phyloP scores from a whole-genome alignment of 1,140 invertebrate species.

The Micrasema longulum region DNA sequence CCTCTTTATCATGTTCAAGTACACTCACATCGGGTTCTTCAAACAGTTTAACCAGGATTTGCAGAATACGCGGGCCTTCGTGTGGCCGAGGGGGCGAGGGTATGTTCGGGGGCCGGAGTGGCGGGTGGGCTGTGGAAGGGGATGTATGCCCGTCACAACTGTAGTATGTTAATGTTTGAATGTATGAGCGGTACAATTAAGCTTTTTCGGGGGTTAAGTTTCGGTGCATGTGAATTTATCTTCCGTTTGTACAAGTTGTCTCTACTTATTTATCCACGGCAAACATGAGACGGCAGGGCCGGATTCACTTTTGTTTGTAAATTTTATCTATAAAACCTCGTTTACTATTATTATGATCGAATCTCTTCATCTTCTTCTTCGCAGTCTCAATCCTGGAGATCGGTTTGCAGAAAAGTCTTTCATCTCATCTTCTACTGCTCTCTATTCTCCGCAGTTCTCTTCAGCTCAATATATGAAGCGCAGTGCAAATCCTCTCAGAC shows the following conservation, averaged over 20 bases:
- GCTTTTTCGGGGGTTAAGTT: slow-evolving; percentile 55
- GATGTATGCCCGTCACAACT: slow-evolving; percentile 20
- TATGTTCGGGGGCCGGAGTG: no score
- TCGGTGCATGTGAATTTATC: slow-evolving; percentile 53
- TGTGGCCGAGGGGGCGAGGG: background rate
- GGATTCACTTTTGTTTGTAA: no score
- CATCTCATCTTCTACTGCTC: no score
- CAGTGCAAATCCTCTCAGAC: no score
- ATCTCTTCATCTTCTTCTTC: no score
- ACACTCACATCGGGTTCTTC: slow-evolving; percentile 10
- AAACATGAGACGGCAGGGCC: slow-evolving; percentile 46
- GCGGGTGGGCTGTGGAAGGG: background rate
- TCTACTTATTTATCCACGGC: slow-evolving; percentile 45
- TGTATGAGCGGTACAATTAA: slow-evolving; percentile 49
- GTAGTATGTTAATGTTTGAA: slow-evolving; percentile 36
- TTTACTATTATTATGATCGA: no score
- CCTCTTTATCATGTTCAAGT: no score
- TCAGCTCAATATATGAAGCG: no score
- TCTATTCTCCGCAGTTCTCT: no score
- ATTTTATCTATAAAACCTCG: no score
- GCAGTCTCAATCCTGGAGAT: no score
- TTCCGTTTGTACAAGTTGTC: slow-evolving; percentile 52
- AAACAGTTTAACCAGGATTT: slow-evolving; percentile 36
- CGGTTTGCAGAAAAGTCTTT: no score
- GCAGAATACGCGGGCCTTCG: background rate